phyloP scores from a whole-genome alignment of 1,140 invertebrate species.

The Physella acuta region DNA sequence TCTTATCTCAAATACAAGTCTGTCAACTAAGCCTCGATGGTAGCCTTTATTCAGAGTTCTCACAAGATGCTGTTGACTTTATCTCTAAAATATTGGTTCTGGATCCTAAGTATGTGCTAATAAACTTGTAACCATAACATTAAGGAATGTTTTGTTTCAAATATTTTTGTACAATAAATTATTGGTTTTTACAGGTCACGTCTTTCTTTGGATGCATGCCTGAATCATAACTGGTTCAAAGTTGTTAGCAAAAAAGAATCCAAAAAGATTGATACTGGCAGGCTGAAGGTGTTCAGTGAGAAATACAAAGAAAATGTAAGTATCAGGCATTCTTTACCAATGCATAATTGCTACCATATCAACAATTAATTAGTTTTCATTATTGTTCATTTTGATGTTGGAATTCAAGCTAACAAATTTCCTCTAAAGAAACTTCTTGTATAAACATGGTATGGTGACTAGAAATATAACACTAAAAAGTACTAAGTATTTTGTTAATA shows the following conservation, averaged over 20 bases:
- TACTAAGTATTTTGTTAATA: too few species aligned
- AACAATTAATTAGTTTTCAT: too few species aligned
- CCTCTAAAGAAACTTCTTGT: too few species aligned
- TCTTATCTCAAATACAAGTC: slow-evolving; percentile 91
- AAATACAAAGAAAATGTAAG: slow-evolving; percentile 33
- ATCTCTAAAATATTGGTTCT: slow-evolving; percentile 87
- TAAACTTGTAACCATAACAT: not conserved
- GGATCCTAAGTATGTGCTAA: slow-evolving; percentile 78
- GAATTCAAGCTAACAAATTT: too few species aligned
- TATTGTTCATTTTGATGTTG: too few species aligned
- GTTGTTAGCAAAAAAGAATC: slow-evolving; percentile 44
- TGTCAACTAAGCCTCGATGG: slow-evolving; percentile 97
- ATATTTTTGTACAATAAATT: too few species aligned
- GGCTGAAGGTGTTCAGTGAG: slow-evolving; percentile 52
- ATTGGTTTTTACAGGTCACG: slow-evolving; percentile 48
- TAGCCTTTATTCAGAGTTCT: slow-evolving; percentile 82
- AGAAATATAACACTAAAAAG: too few species aligned
- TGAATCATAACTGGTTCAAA: slow-evolving; percentile 61
- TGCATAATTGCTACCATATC: too few species aligned
- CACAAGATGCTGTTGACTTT: slow-evolving; percentile 96
- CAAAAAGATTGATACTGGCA: slow-evolving; percentile 38
- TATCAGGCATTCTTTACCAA: too few species aligned
- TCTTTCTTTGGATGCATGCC: slow-evolving; percentile 56
- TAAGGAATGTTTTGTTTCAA: too few species aligned
- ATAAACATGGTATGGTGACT: too few species aligned